Base-by-base conservation (phyloP, 2,113 vertebrate genomes). In the Mixornis gularis region DNA sequence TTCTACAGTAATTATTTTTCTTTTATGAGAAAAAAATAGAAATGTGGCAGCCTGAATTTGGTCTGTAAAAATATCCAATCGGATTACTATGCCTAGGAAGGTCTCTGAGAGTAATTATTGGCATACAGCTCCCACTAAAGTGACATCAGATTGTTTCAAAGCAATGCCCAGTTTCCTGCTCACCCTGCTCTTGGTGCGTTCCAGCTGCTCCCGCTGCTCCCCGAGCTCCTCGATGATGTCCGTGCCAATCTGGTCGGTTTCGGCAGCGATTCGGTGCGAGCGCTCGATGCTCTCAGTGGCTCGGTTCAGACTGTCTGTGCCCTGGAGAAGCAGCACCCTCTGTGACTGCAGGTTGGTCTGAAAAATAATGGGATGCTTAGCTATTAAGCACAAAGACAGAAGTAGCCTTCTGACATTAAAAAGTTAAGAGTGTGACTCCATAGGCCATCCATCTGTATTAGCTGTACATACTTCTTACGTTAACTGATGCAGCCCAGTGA, bases 221-320 rank as follows among this genome's bases (percentile, higher is more conserved):
- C 99, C 99, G 1, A 99, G 98, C 53, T 99, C 99, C 89, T 99
- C 99, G 7, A 99, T 99, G 64, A 99, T 98, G 24, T 99, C 98
- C 0, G 98, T 98, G 77, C 99, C 99, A 17, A 99, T 98, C 79
- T 98, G 98, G 58, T 99, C 99, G 0, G 99, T 98, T 85, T 99
- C 99, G 0, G 96, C 97, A 8, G 99, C 99, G 38, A 99, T 98
- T 29, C 98, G 97, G 43, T 99, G 99, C 13, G 98, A 99, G 38
- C 98, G 98, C 43, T 99, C 98, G 12, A 99, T 98, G 84, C 99
- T 99, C 95, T 99, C 98, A 9, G 94, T 98, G 93, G 99, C 98
- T 26, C 98, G 97, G 96, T 98, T 98, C 80, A 99, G 96, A 70
- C 98, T 98, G 43, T 99, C 98, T 1, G 98, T 98, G 55, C 99